Percentiles rank a stretch among this genome's conserved stretches.
These are phyloP conservation scores for Leucophora obtusa DNA, from an alignment of 2,888 invertebrate species.

Conservation along the genomic window DNA sequence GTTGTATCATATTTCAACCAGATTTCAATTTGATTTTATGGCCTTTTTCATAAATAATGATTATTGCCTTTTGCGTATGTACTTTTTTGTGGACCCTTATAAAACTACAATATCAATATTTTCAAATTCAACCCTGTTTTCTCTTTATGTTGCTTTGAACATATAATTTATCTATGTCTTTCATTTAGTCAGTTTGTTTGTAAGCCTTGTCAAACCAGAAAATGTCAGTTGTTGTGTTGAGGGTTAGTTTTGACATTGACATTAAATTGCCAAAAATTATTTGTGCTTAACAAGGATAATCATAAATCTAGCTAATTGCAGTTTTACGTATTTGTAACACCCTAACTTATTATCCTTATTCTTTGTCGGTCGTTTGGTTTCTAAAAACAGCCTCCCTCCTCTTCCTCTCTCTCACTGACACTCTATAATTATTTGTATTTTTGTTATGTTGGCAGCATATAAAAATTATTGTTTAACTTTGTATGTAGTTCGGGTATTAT, in stretches of 20 bases:
- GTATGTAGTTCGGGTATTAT: slow-evolving; percentile 28
- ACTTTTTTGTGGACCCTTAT: slow-evolving; percentile 13
- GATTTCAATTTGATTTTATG: slow-evolving; percentile 75
- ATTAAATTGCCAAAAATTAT: slow-evolving; percentile 75
- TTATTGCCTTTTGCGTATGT: slow-evolving; percentile 59
- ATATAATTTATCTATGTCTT: slow-evolving; percentile 72
- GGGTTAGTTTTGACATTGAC: slow-evolving; percentile 66
- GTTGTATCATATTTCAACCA: slow-evolving; percentile 75
- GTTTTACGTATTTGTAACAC: slow-evolving; percentile 68
- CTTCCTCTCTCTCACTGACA: neutral
- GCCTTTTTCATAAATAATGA: slow-evolving; percentile 64
- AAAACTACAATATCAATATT: slow-evolving; percentile 20
- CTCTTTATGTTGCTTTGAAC: neutral
- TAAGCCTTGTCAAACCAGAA: slow-evolving; percentile 41
- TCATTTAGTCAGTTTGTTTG: slow-evolving; percentile 58
- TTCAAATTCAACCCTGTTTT: slow-evolving; percentile 57
- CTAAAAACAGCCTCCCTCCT: slow-evolving; percentile 64
- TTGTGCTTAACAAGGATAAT: slow-evolving; percentile 77
- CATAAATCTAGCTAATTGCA: slow-evolving; percentile 77
- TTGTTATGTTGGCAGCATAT: slow-evolving; percentile 42
- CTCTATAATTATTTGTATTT: slow-evolving; percentile 42
- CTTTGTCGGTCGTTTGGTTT: slow-evolving; percentile 19
- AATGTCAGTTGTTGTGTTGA: slow-evolving; percentile 28
- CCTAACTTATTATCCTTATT: slow-evolving; percentile 46
- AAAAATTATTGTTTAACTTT: slow-evolving; percentile 35